Base-by-base conservation (phyloP, 2,888 invertebrate species). In the Morpho achilles region DNA sequence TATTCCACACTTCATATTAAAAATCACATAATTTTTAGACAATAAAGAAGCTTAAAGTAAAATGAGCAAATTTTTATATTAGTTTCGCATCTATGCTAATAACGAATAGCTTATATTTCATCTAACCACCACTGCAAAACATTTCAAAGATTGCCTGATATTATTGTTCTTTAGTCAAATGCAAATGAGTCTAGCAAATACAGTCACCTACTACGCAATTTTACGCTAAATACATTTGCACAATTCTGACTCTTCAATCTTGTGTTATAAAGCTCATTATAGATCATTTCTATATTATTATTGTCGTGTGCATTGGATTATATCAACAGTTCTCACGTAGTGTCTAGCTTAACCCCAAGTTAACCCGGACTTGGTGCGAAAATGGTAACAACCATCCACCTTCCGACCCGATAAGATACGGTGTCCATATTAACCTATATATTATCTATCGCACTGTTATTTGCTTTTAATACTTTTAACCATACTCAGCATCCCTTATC, bases 321-420 rank as follows among this genome's bases (percentile, higher is more conserved):
- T 64, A 58, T 56, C 61, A 56, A 48, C 60, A 59, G 72, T 82
- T 84, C 83, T 75, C 84, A 83, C 82, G 82, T 71, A 72, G 69
- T 72, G 70, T 75, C 73, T 71, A 76, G 76, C 75, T 80, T 67
- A 80, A 81, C 83, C 79, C 73, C 63, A 69, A 61, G 77, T 77
- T 82, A 78, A 80, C 80, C 79, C 73, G 65, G 65, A 60, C 72
- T 75, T 75, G 77, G 80, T 73, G 83, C 73, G 80, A 82, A 81
- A 76, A 74, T 67, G 60, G 63, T 68, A 69, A 72, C 73, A 70
- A 64, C 66, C 56, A 57, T 57, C 59, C 66, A 67, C 67, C 68
- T 69, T 54, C 60, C 61, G 68, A 69, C 72, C 67, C 55, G 58
- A 55, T 53, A 62, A 59, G 54, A 66, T 61, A 61, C 49, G 62